Evolutionary conservation across 2,113 vertebrate genomes (phyloP), one percentile per base, ranked within the genome.

Genomic region (Lasiurus borealis): DNA sequence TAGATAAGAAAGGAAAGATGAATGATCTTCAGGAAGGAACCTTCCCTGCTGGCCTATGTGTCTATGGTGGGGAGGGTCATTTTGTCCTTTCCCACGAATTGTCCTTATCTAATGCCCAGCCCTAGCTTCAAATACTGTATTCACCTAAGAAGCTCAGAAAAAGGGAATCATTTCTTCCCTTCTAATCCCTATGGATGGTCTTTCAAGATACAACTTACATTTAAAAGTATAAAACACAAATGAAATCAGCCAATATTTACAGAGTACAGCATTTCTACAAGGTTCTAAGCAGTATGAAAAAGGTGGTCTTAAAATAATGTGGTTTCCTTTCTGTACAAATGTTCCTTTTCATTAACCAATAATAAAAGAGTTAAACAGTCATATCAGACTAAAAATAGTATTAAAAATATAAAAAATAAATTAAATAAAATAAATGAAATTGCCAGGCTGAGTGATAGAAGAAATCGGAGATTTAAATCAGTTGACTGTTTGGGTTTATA

Each of bases 401-500:
- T 18, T 3, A 16, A 36, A 44, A 31, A 68, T 66, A 4, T 44
- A 31, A 72, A 85, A 90, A 64, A 48, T 69, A 93, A 72, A 48
- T 69, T 71, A 86, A 85, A 68, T 40, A 48, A 68, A 36, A n/a
- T 40, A 25, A 31, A 64, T 69, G 68, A 69, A 71, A 64, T 29
- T 66, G 14, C 0, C 12, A 69, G 18, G 5, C 14, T 34, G 15
- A 66, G 16, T 6, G 50, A 82, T 10, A 4, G 16, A 78, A 91
- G 50, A 96, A 88, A 85, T 27, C 27, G 29, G 14, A 18, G 23
- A 69, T 93, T 90, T 36, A 57, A 50, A 36, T 64, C 75, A 72
- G 40, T 57, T 73, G 46, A 82, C 62, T 4, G 29, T 64, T 81
- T 40, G 46, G 29, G 23, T 94, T 85, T 57, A 13, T 29, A 73